Conservation (phyloP, 2,797 vertebrate genomes). For the Rhinichthys osculus region DNA sequence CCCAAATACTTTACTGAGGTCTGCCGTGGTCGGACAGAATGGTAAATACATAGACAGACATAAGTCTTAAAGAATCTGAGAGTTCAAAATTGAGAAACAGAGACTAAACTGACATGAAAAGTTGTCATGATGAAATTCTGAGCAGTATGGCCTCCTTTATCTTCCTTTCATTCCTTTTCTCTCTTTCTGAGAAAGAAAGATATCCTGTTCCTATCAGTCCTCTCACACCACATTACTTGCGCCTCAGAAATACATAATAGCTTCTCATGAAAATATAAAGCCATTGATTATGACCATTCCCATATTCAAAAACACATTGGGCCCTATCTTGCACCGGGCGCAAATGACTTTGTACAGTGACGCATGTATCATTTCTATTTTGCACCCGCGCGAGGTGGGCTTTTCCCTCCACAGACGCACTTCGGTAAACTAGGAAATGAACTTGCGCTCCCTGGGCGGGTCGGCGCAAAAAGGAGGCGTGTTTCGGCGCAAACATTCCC, state of each 20-base stretch:
- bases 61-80: background rate
- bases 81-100: background rate
- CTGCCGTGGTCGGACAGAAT: background rate
- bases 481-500: no score
- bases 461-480: no score
- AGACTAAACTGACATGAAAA: constrained; percentile 45
- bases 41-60: background rate
- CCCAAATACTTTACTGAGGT: constrained; percentile 1
- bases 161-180: constrained; percentile 16
- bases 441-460: no score
- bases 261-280: constrained; percentile 13
- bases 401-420: no score
- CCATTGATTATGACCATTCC: background rate
- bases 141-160: constrained; percentile 47
- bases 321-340: no score
- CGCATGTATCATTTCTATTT: no score
- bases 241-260: background rate
- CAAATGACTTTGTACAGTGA: no score
- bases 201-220: constrained; percentile 2
- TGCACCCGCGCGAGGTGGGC: no score
- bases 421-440: no score
- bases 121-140: constrained; percentile 62
- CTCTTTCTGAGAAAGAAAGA: background rate
- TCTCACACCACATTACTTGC: background rate
- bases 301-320: background rate